Percentiles rank a stretch among this genome's conserved stretches.
phyloP scores from a whole-genome alignment of 2,797 vertebrate species.

The Gymnopithys bicolor region DNA sequence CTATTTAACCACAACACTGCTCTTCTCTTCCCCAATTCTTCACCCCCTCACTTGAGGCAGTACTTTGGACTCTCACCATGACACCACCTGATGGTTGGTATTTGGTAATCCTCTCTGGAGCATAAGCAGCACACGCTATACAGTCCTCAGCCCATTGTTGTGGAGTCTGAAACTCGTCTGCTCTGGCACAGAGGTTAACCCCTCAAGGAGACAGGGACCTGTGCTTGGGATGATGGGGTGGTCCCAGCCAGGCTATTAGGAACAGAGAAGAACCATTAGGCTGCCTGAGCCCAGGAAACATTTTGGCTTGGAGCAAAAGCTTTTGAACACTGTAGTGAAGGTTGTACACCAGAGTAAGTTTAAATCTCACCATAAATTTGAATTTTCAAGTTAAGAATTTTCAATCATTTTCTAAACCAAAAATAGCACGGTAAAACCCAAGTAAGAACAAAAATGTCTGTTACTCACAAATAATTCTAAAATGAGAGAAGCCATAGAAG shows the following conservation, averaged over 20 bases:
- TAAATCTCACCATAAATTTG: neutral
- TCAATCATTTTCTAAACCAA: neutral
- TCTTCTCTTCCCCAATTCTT: neutral
- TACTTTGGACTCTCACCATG: neutral
- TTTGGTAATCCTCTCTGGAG: neutral
- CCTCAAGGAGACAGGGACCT: neutral
- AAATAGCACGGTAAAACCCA: neutral
- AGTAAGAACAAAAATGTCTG: neutral
- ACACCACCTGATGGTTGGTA: neutral
- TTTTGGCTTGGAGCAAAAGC: neutral
- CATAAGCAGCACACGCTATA: neutral
- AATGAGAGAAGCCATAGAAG: neutral
- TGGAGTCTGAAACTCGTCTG: neutral
- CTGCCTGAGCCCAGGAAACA: neutral
- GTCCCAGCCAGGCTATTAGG: neutral
- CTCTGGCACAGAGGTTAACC: neutral
- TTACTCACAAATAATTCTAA: neutral
- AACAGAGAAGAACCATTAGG: neutral
- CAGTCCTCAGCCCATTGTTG: neutral
- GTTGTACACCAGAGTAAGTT: neutral
- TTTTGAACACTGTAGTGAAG: neutral
- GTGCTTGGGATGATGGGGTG: accelerated
- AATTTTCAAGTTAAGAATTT: neutral
- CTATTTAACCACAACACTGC: neutral
- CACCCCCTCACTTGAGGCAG: neutral